Base-by-base conservation (phyloP, 2,888 invertebrate genomes). In the Carterocephalus palaemon region DNA sequence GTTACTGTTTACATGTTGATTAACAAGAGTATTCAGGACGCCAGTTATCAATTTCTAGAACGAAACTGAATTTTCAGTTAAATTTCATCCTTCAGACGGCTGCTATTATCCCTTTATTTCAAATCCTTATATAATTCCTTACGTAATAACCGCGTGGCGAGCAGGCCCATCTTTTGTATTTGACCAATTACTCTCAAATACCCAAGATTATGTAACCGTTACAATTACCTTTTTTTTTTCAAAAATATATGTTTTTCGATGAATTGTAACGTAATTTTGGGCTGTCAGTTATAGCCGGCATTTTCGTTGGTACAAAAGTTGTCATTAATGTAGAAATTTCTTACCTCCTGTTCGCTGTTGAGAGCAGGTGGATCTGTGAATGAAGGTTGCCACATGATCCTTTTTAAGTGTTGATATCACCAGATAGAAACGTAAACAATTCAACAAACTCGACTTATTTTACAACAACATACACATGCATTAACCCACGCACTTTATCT, bases 71-170 rank as follows among this genome's bases (percentile, higher is more conserved):
- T 7, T 6, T 19, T 1, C 29, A 20, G 20, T 20, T 20, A 12
- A 20, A 17, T 28, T 29, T 20, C 7, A 29, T 29, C 9, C 8
- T 20, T 8, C 8, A 6, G 4, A 7, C 13, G 6, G 7, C 13
- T 8, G 7, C 16, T 47, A 53, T 59, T 60, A 66, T 63, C 66
- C 67, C 67, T 59, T 53, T 60, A 47, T 55, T 62, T 60, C 62
- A 49, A 53, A 54, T 59, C 58, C 61, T 69, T 67, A 79, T 65
- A 73, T 76, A 79, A 76, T 75, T 71, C 69, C 73, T 80, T 79
- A 78, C 76, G 78, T 80, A 80, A 80, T 67, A 53, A 64, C 69
- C 70, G 64, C 75, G 67, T 73, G 73, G 67, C 63, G 49, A 59
- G 52, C 46, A 54, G 51, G 28, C 46, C 22, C 12, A 29, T 46